Base-by-base conservation (phyloP, 2,113 vertebrate species). In the Recurvirostra avosetta region DNA sequence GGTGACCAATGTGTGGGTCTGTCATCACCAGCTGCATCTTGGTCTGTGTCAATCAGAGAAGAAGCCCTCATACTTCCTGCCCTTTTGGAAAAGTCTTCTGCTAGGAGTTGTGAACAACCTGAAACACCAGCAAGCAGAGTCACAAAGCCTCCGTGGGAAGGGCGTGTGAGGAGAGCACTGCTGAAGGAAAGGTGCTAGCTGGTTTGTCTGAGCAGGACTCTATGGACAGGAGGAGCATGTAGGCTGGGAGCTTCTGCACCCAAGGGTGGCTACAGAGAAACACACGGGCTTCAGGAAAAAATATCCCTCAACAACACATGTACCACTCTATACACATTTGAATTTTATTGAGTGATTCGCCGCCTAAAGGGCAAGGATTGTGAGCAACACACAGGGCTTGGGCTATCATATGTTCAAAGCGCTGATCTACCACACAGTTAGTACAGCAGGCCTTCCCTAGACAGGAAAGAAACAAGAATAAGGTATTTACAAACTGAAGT, bases 131-230 rank as follows among this genome's bases (percentile, higher is more conserved):
- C 36, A 72, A 56, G 40, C 22, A 47, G n/a, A 30, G 8, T n/a
- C n/a, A 83, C 58, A 63, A 90, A 67, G 29, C 14, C 21, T 40
- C 75, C 8, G 17, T 36, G 49, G 19, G 53, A 59, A 58, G 45
- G 1, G 6, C 8, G 1, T 43, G 36, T 34, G 41, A 91, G 38
- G 23, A 56, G 2, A 70, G 8, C 0, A 0, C 32, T 91, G 43
- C 58, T 77, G 55, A 63, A 68, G 27, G 36, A 71, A 78, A 63
- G 22, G 9, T 82, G 41, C 9, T 45, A 25, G 9, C 8, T 92
- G 45, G 5, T 74, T 76, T 66, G 50, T 22, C 30, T 70, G 45
- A 84, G 41, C 21, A 68, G 63, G 40, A 21, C n/a, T 71, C 34
- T 18, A 1, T 58, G 45, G 40, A 26, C 17, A n/a, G 61, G 7